These are phyloP conservation scores for Ceratina calcarata DNA, from an alignment of 1,140 invertebrate species.

Conservation along the genomic window DNA sequence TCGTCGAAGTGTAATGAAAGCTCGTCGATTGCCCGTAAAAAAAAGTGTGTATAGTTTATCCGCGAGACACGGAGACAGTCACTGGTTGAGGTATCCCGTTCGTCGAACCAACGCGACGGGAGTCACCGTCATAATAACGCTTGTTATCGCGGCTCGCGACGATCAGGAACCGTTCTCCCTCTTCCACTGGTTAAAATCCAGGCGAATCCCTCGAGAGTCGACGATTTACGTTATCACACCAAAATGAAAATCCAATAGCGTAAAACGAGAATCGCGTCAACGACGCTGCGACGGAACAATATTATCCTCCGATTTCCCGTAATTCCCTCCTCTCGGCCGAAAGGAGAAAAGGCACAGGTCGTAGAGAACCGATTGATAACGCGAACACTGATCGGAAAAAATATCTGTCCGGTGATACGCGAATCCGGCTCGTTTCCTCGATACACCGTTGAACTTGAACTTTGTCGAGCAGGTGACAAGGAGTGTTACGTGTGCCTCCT, in stretches of 20 bases:
- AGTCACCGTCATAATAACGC: slow-evolving; percentile 32
- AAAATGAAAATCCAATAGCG: not conserved
- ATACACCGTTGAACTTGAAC: not conserved
- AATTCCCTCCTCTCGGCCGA: too few species aligned
- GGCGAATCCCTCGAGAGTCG: slow-evolving; percentile 2
- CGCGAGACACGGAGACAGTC: slow-evolving; percentile 35
- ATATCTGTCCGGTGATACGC: too few species aligned
- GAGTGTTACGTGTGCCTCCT: not conserved
- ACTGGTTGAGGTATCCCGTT: slow-evolving; percentile 52
- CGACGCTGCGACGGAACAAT: not conserved
- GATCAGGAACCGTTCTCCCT: slow-evolving; percentile 12
- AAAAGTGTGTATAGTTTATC: slow-evolving; percentile 11
- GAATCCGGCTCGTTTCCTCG: too few species aligned
- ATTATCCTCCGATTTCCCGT: too few species aligned
- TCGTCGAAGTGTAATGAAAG: not conserved
- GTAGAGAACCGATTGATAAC: too few species aligned
- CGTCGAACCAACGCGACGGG: slow-evolving; percentile 54
- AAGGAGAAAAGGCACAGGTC: too few species aligned
- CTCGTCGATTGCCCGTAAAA: slow-evolving; percentile 10
- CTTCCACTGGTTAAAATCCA: slow-evolving; percentile 38
- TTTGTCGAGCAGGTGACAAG: not conserved
- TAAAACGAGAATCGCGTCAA: not conserved
- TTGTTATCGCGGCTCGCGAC: slow-evolving; percentile 12
- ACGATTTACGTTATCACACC: slow-evolving; percentile 6
- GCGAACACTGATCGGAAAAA: too few species aligned